Conservation (phyloP, 2,113 vertebrate species). For the Podilymbus podiceps region DNA sequence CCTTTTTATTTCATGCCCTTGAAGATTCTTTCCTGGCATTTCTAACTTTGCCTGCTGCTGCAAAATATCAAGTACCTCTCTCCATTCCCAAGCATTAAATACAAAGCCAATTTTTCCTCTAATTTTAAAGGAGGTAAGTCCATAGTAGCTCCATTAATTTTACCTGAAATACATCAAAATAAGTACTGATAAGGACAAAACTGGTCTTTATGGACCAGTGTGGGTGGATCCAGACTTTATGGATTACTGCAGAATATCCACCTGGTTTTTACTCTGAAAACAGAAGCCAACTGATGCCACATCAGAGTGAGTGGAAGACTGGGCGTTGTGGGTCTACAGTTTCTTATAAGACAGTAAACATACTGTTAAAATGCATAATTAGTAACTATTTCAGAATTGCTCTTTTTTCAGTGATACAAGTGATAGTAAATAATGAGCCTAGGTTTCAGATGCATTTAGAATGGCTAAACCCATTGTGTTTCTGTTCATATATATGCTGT, state of each 20-base stretch:
- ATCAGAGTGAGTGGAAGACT: not conserved
- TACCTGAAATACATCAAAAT: not conserved
- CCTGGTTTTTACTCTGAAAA: not conserved
- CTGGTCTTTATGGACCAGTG: not conserved
- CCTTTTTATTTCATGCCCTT: not conserved
- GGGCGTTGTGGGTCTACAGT: not conserved
- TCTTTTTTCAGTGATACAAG: not conserved
- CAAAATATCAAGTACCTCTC: not conserved
- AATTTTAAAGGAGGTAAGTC: not conserved
- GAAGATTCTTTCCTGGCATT: not conserved
- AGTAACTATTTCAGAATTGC: not conserved
- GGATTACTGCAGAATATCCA: not conserved
- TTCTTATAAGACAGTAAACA: not conserved
- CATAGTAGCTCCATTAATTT: not conserved
- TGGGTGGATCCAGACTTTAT: not conserved
- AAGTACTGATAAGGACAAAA: not conserved
- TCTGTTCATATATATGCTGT: not conserved
- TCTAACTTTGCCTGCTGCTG: not conserved
- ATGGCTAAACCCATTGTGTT: not conserved
- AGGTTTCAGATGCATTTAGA: not conserved
- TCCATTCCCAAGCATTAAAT: not conserved
- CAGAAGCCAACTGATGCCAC: not conserved
- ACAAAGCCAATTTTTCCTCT: not conserved
- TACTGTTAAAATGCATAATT: not conserved
- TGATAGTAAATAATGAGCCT: not conserved